Base-by-base conservation (phyloP, 2,888 invertebrate species). In the Eupithecia exiguata region DNA sequence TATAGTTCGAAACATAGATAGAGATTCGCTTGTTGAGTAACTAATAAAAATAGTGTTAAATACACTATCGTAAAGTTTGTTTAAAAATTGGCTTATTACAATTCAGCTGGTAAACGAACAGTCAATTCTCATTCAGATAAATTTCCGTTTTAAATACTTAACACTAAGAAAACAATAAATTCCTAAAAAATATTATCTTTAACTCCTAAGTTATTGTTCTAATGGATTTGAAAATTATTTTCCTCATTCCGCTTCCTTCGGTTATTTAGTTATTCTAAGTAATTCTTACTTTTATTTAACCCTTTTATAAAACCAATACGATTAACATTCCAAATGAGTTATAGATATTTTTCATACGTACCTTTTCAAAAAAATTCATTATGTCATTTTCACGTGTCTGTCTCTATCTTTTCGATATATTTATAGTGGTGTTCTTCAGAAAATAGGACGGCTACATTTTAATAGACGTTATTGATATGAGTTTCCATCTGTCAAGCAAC, bases 171-270 rank as follows among this genome's bases (percentile, higher is more conserved):
- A 71, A 66, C 61, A 72, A 69, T 74, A 67, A 68, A 70, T 25
- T 65, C 70, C 73, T 73, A 77, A 69, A 71, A 73, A 75, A 65
- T 77, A 71, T 73, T 73, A 71, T n/a, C 65, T 71, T 70, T 38
- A 72, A 71, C 35, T 71, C 69, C 73, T 76, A 74, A 58, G 18
- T 62, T 68, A 76, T 76, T 76, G 69, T 72, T 74, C 73, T 74
- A 74, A 14, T 66, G 62, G 58, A 7, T 61, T 16, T 49, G 49
- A 36, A 62, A 35, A 62, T 58, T 58, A 70, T 49, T 58, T 25
- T 43, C 25, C n/a, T 10, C 71, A 40, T 61, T 30, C 43, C 69
- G 10, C 36, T 70, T 25, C 61, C 18, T 36, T 46, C n/a, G 46
- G 30, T 67, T 67, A 46, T 61, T 74, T 62, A 30, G 30, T 30